Evolutionary conservation across 2,797 vertebrate genomes (phyloP), one percentile per base, ranked within the genome.

Genomic region (Enteromius thamalakanensis): DNA sequence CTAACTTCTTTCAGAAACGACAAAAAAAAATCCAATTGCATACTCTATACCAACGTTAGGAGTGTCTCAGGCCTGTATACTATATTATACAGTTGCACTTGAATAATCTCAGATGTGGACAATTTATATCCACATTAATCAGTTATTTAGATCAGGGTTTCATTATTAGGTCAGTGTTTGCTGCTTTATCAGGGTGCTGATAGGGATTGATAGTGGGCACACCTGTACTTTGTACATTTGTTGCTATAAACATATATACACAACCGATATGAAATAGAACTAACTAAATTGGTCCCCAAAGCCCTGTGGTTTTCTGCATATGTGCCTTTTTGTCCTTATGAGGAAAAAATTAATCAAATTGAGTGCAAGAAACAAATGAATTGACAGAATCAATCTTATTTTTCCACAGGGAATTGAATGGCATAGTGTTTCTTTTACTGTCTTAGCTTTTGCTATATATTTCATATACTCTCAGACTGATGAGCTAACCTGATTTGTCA

Each of bases 381-480:
- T 70, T 15, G 72, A 72, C 47, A 6, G 49, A 83, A 78, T 85
- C 37, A 77, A 81, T 76, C 68, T 77, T n/a, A 45, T 47, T 53
- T 11, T 76, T 19, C 58, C n/a, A 42, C 34, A 2, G 17, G 58
- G 29, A 81, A 60, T 47, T 19, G 7, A 32, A 21, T 58, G 49
- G 14, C 55, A 72, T 26, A 9, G 19, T 81, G 12, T 58, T n/a
- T 34, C 9, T 3, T 77, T 65, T 55, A 23, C 42, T 12, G n/a
- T 23, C 74, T n/a, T 71, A 21, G 9, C 51, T 72, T 37, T 76
- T 81, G 37, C 72, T 68, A 1, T 79, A 58, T 76, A 26, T 76
- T 40, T 76, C n/a, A 62, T 85, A 67, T 60, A 69, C 8, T 58
- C 23, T 69, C 68, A 64, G 26, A 71, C 21, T 70, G 51, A 58